Conservation (phyloP, 2,888 invertebrate species). For the Ophioninae sp. region DNA sequence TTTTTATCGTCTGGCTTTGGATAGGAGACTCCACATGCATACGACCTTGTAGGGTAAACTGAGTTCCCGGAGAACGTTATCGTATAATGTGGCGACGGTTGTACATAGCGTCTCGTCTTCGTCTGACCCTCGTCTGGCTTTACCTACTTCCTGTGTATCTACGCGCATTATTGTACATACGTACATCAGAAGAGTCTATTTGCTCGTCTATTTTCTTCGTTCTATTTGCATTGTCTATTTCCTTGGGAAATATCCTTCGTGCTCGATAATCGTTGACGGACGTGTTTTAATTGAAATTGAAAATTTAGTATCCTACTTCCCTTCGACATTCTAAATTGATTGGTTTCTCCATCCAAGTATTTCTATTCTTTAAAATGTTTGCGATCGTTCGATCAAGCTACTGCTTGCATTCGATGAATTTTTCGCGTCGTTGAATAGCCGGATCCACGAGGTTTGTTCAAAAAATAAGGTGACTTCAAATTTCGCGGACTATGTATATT, state of each 20-base stretch:
- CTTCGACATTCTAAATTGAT: neutral
- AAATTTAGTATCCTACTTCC: neutral
- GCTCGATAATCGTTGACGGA: neutral
- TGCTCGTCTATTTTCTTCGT: too few relatives aligned
- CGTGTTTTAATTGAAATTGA: neutral
- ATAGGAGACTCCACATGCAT: neutral
- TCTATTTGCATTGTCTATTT: neutral
- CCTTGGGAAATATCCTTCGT: neutral
- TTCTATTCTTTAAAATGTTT: neutral
- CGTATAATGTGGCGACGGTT: slow-evolving; percentile 1
- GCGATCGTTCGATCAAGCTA: slow-evolving; percentile 4
- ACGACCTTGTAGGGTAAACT: slow-evolving; percentile 6
- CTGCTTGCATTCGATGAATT: neutral
- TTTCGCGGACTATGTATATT: too few relatives aligned
- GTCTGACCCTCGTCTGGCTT: slow-evolving; percentile 56
- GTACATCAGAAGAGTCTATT: slow-evolving; percentile 10
- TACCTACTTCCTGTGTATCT: slow-evolving; percentile 27
- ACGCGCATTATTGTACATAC: neutral
- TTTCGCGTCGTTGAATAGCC: neutral
- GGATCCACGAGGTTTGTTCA: neutral
- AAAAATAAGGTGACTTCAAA: too few relatives aligned
- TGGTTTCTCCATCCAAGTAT: neutral
- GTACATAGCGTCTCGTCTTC: slow-evolving; percentile 42
- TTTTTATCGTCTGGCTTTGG: neutral
- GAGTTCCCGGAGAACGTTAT: slow-evolving; percentile 22